Percentiles rank a stretch among this genome's conserved stretches.
phyloP scores from a whole-genome alignment of 2,113 vertebrate genomes.

The Chauna torquata region DNA sequence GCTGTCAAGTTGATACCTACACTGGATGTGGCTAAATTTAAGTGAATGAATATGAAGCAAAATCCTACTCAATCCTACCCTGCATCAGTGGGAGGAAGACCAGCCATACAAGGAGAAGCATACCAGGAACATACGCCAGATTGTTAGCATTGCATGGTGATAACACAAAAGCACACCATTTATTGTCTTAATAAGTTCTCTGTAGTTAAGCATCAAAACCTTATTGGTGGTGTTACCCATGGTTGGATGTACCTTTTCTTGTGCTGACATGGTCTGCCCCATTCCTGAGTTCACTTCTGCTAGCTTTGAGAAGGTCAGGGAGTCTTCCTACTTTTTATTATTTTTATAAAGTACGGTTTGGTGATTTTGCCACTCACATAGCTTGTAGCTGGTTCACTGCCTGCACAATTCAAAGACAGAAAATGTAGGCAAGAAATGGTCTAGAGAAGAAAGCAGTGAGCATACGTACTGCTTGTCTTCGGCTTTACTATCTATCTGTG shows the following conservation, averaged over 20 bases:
- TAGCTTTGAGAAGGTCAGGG: neutral
- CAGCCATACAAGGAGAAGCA: neutral
- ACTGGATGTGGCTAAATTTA: neutral
- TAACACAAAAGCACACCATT: neutral
- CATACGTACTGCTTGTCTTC: neutral
- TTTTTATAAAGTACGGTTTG: neutral
- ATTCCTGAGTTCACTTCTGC: neutral
- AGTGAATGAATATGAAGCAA: neutral
- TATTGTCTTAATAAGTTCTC: neutral
- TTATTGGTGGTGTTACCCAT: neutral
- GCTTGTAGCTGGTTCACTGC: neutral
- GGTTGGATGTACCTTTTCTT: neutral
- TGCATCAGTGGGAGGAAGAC: neutral
- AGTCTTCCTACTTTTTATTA: neutral
- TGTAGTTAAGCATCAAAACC: neutral
- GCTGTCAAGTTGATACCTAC: neutral
- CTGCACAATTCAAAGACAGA: neutral
- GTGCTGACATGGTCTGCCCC: neutral
- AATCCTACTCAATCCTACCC: neutral
- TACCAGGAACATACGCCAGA: neutral
- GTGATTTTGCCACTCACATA: neutral
- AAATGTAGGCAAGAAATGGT: neutral
- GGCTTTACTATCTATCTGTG: conserved; percentile 1
- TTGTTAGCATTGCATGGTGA: neutral
- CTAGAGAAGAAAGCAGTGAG: neutral